Percentiles rank a stretch among this genome's conserved stretches.
These are phyloP conservation scores for Leptoclinus maculatus DNA, from an alignment of 2,797 vertebrate species.

Conservation along the genomic window DNA sequence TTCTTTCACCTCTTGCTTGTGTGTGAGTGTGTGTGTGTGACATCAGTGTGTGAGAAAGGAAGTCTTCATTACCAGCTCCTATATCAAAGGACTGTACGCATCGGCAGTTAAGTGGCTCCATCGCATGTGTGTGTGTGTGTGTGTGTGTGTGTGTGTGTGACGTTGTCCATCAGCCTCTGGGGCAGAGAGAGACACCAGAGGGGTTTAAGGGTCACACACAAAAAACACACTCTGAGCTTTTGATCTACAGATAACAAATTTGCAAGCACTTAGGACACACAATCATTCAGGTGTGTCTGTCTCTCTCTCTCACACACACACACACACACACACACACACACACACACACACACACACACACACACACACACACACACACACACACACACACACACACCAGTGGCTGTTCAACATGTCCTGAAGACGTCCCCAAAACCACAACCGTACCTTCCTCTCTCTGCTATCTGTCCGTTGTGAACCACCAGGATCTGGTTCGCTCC, in stretches of 20 bases:
- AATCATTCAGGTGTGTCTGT: conserved; percentile 27
- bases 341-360: conserved; percentile 1
- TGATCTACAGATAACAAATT: conserved; percentile 65
- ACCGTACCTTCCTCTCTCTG: conserved; percentile 89
- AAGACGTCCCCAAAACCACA: not conserved
- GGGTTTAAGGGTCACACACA: conserved; percentile 44
- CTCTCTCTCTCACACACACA: conserved; percentile 5
- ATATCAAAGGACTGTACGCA: conserved; percentile 65
- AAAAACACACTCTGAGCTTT: conserved; percentile 48
- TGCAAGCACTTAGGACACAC: conserved; percentile 45
- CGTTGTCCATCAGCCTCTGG: conserved; percentile 30
- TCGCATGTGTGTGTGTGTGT: not conserved
- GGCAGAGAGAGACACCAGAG: conserved; percentile 37
- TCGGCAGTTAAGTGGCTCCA: conserved; percentile 35
- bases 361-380: conserved; percentile 8
- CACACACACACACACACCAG: not conserved
- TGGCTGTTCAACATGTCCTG: not conserved
- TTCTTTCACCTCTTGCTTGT: not conserved
- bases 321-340: conserved; percentile 6
- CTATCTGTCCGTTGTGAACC: conserved; percentile 85
- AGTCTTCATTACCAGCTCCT: conserved; percentile 51
- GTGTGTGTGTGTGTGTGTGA: not conserved
- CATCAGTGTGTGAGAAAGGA: conserved; percentile 42
- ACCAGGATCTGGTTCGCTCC: conserved; percentile 91
- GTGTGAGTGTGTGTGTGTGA: conserved; percentile 4